Evolutionary conservation across 92 coral and sea anemone genomes (phyloP).

Genomic region (Pocillopora meandrina): DNA sequence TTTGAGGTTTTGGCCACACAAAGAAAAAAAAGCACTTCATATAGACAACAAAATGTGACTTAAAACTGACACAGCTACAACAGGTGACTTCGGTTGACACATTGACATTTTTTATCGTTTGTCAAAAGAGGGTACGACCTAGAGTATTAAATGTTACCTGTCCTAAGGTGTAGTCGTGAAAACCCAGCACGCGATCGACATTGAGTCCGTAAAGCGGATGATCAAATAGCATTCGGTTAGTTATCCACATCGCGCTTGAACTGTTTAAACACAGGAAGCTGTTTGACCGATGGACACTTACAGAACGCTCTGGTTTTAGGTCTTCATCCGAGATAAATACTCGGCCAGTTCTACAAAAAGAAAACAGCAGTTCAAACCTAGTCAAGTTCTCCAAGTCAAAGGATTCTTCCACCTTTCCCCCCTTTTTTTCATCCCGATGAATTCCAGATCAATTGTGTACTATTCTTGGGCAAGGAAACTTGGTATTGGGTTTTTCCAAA

Average conservation of each 20-base stretch:
- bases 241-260: slow-evolving; percentile 70
- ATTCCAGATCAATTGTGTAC: no score
- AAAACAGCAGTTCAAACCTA: no score
- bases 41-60: no score
- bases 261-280: slow-evolving; percentile 60
- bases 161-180: slow-evolving; percentile 90
- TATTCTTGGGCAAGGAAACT: no score
- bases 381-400: no score
- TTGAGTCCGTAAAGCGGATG: slow-evolving; percentile 94
- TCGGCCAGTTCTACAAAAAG: slow-evolving; percentile 52
- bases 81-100: background rate
- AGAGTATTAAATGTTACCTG: slow-evolving; percentile 63
- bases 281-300: slow-evolving; percentile 74
- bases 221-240: slow-evolving; percentile 76
- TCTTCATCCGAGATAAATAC: slow-evolving; percentile 70
- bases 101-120: background rate
- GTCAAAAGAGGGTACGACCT: no score
- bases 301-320: slow-evolving; percentile 69
- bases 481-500: no score
- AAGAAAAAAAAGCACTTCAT: no score
- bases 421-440: no score
- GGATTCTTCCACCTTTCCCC: no score
- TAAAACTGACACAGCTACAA: no score
- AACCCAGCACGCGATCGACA: slow-evolving; percentile 89
- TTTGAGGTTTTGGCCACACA: no score